Conservation (phyloP, 2,888 invertebrate genomes). For the Ochropleura leucogaster region DNA sequence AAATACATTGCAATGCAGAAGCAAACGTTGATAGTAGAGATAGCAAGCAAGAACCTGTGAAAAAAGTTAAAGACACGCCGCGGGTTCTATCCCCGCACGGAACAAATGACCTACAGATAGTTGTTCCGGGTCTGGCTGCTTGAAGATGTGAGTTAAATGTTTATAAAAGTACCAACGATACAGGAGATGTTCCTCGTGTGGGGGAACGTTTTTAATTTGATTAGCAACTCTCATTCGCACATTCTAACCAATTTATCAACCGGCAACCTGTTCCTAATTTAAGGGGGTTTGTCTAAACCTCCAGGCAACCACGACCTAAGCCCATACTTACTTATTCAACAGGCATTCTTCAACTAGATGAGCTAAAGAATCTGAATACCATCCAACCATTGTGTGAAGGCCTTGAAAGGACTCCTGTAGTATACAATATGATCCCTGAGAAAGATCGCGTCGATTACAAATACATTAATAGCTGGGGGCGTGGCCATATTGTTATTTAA, state of each 20-base stretch:
- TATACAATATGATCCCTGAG: constrained; percentile 81
- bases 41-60: no score
- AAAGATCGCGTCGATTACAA: constrained; percentile 82
- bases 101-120: no score
- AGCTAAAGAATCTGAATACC: constrained; percentile 49
- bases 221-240: neutral
- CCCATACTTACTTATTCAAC: constrained; percentile 17
- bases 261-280: constrained; percentile 5
- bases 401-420: constrained; percentile 78
- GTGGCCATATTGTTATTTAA: constrained; percentile 86
- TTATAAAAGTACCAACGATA: no score
- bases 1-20: no score
- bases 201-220: neutral
- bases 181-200: no score
- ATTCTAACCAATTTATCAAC: neutral
- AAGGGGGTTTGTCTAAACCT: constrained; percentile 2
- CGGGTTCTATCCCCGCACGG: no score
- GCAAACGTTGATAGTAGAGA: no score
- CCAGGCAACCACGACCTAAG: constrained; percentile 25
- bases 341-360: constrained; percentile 34
- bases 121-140: no score
- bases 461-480: constrained; percentile 81
- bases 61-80: neutral
- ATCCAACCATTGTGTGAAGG: constrained; percentile 62
- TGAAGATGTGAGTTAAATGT: no score